Evolutionary conservation across 2,113 vertebrate species (phyloP).

Genomic region (Macrotus californicus): DNA sequence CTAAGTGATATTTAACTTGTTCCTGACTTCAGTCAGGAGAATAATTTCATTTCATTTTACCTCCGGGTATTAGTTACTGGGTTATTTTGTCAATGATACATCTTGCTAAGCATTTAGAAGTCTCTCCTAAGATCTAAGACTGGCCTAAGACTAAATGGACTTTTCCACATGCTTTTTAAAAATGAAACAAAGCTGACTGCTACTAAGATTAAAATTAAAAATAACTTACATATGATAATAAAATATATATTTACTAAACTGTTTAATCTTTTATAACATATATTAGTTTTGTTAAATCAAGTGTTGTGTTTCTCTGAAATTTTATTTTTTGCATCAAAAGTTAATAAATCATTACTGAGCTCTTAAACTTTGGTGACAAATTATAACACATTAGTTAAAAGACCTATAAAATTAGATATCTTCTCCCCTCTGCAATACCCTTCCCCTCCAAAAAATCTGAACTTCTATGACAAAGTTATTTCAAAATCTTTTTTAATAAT

Average conservation of each 20-base stretch:
- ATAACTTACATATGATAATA: conserved; percentile 36
- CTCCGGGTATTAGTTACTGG: neutral
- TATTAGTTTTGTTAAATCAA: neutral
- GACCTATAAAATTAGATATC: conserved; percentile 43
- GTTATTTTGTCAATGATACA: conserved; percentile 41
- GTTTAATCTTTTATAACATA: neutral
- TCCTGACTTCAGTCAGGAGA: conserved; percentile 55
- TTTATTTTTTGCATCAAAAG: conserved; percentile 3
- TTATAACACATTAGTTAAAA: conserved; percentile 42
- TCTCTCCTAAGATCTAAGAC: conserved; percentile 40
- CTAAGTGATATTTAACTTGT: conserved; percentile 67
- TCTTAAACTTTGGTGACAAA: conserved; percentile 49
- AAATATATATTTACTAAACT: conserved; percentile 22
- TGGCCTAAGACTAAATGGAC: conserved; percentile 21
- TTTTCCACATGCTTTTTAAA: conserved; percentile 49
- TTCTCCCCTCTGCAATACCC: neutral
- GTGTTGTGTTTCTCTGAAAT: neutral
- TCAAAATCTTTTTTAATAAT: conserved; percentile 46
- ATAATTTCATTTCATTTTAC: conserved; percentile 60
- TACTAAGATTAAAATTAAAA: conserved; percentile 27
- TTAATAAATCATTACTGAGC: conserved; percentile 4
- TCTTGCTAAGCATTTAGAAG: conserved; percentile 30
- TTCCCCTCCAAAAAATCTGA: neutral
- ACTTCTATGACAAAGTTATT: conserved; percentile 7
- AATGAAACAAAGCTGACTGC: conserved; percentile 33